Base-by-base conservation (phyloP, 2,888 invertebrate genomes). In the Ditula angustiorana region DNA sequence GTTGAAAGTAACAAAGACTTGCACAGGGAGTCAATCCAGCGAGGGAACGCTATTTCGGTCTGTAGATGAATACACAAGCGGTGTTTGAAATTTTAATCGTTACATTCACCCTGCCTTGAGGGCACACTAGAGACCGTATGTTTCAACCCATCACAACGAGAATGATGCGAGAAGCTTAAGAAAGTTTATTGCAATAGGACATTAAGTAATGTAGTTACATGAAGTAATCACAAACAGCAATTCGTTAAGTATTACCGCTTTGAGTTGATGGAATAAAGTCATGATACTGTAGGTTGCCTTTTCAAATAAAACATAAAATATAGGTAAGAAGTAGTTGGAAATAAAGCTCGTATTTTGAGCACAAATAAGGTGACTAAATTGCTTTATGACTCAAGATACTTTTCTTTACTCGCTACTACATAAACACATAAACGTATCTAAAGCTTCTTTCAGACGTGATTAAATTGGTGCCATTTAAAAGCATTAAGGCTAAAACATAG, bases 21-120 rank as follows among this genome's bases (percentile, higher is more conserved):
- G 74, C 73, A 77, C 77, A 78, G 77, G 80, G 79, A 80, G 77
- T 87, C 86, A 85, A 85, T 86, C 85, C 81, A 80, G 75, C 74
- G 82, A 83, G 85, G 84, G 85, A 83, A 81, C 83, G 84, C 88
- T 90, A 90, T 90, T 89, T 88, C 81, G 85, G 90, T 86, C 85
- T 83, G 82, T 80, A 82, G 79, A 71, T 78, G 84, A 83, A 85
- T 83, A 85, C 83, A 85, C 83, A 85, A 83, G 84, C 86, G 84
- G 82, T 88, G 86, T 90, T 91, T 91, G 88, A 91, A 92, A 91
- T 90, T 92, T 92, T 92, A 90, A 92, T 91, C 83, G 92, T 87
- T 87, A 87, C 92, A 87, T 91, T 91, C 91, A 91, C 92, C 88
- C 89, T 83, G 83, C 75, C 80, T 83, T 80, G 80, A 85, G 88